Evolutionary conservation across 2,113 vertebrate genomes (phyloP), one percentile per base, ranked within the genome.

Genomic region (Pseudorasbora parva): DNA sequence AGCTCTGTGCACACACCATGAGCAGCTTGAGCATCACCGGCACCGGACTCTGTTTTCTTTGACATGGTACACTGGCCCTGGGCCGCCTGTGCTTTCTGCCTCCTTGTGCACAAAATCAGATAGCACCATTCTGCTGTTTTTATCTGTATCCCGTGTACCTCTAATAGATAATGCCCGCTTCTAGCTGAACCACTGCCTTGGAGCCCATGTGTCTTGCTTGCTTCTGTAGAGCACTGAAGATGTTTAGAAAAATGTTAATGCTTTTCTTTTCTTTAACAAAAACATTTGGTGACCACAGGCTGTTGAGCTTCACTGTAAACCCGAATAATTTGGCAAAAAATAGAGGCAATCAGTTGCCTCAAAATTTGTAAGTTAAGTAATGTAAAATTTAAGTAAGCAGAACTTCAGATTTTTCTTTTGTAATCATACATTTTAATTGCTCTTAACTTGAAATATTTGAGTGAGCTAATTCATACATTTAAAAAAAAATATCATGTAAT

Each of bases 31-130:
- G 84, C 75, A 72, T 84, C 23, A 49, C 75, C 27, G 79, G 86
- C 82, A 78, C 78, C 54, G 62, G 21, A 82, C 79, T 77, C 68
- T 88, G 85, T 88, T 89, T 86, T 88, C 71, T 82, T 66, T 83
- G 59, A 66, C 83, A 84, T 59, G 88, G 86, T 85, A 88, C 87
- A 86, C 76, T 89, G 78, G 71, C 5, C 85, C 60, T 88, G 71
- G 62, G 76, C 59, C 59, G 68, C 69, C 80, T 82, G 83, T 4
- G 15, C 11, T 84, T 54, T 83, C 71, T 85, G 84, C 84, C 47
- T 82, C 54, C 81, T 84, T 83, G 41, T 45, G 51, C 64, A n/a
- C 69, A 66, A 56, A 37, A 88, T 89, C 86, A 85, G 83, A 86
- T 88, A 87, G 71, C 62, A 54, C 43, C 11, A 7, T 14, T 43